phyloP scores from a whole-genome alignment of 2,888 invertebrate genomes.

The Ichneumoninae sp. region DNA sequence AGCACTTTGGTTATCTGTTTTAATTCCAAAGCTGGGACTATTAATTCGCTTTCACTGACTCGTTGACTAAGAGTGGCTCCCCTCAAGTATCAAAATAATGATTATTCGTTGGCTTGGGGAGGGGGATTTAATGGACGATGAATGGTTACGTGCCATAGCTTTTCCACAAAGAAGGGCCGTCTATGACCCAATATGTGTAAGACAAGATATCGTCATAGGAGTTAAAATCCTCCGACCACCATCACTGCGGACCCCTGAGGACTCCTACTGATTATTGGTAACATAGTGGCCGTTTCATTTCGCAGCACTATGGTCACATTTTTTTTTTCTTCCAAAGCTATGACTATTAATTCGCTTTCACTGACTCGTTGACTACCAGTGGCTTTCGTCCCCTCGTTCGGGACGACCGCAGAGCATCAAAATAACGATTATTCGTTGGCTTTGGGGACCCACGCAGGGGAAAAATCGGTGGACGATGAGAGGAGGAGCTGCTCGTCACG shows the following conservation, averaged over 20 bases:
- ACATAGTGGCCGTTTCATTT: not conserved
- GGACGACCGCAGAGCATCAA: slow-evolving; percentile 53
- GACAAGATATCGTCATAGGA: not conserved
- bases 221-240: not conserved
- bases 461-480: slow-evolving; percentile 38
- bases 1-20: not conserved
- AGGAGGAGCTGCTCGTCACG: slow-evolving; percentile 46
- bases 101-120: slow-evolving; percentile 14
- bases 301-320: not conserved
- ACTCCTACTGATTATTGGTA: too few species aligned
- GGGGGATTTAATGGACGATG: slow-evolving; percentile 26
- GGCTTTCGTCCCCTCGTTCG: slow-evolving; percentile 22
- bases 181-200: not conserved
- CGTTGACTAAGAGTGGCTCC: too few species aligned
- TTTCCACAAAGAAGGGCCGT: not conserved
- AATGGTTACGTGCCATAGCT: slow-evolving; percentile 50
- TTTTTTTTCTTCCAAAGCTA: slow-evolving; percentile 8
- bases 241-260: not conserved
- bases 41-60: not conserved
- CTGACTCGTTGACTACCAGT: slow-evolving; percentile 24
- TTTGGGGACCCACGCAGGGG: not conserved
- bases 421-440: slow-evolving; percentile 54
- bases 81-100: too few species aligned
- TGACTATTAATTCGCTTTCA: slow-evolving; percentile 16
- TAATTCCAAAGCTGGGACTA: not conserved